Evolutionary conservation across 2,888 invertebrate species (phyloP).

Genomic region (Drosophila lutescens): DNA sequence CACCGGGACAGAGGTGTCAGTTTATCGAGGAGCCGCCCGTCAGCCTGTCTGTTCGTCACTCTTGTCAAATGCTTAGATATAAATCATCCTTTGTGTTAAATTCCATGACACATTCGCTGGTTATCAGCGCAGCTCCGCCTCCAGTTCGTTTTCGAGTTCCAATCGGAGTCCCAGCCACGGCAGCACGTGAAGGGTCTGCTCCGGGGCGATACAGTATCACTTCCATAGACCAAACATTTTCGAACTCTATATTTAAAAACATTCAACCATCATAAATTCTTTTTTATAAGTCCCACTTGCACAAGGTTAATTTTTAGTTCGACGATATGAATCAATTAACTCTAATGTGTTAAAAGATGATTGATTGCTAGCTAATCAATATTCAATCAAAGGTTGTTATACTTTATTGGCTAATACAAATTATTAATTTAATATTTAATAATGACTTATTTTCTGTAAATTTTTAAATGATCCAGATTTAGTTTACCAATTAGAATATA

Average conservation of each 20-base stretch:
- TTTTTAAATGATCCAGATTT: too few relatives aligned
- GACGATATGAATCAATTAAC: too few relatives aligned
- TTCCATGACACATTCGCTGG: conserved; percentile 66
- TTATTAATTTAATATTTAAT: too few relatives aligned
- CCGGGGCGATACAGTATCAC: not conserved
- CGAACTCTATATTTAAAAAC: too few relatives aligned
- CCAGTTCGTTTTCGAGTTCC: conserved; percentile 4
- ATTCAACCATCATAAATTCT: not conserved
- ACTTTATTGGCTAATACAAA: too few relatives aligned
- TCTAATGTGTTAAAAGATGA: too few relatives aligned
- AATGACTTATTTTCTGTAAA: too few relatives aligned
- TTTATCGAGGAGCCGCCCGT: conserved; percentile 60
- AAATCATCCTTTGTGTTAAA: conserved; percentile 75
- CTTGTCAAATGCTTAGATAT: conserved; percentile 72
- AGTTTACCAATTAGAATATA: too few relatives aligned
- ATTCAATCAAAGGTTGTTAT: too few relatives aligned
- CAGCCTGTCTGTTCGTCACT: conserved; percentile 54
- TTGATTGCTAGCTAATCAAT: too few relatives aligned
- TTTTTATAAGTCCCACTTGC: not conserved
- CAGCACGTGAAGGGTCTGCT: conserved; percentile 25
- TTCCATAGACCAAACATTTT: not conserved
- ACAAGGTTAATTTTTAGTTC: too few relatives aligned
- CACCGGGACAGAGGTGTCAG: conserved; percentile 36
- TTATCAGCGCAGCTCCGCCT: conserved; percentile 47
- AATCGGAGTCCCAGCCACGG: not conserved